These are phyloP conservation scores for Diplosoma virens DNA, from an alignment of 23 tunicate species.

Conservation along the genomic window DNA sequence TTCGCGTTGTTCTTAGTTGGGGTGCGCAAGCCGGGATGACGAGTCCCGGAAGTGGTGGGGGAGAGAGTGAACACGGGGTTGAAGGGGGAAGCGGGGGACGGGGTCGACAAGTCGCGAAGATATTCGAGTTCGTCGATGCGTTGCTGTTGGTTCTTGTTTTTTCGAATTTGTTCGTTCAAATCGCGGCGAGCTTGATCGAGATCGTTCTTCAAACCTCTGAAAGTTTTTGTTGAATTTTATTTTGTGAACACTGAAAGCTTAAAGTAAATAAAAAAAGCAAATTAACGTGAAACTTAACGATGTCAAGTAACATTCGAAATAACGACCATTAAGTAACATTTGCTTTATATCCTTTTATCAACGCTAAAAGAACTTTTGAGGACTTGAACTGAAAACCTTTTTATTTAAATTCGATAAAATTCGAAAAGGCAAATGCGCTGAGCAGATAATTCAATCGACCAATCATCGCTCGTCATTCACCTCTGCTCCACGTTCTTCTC, in stretches of 20 bases:
- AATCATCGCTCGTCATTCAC: too few relatives aligned
- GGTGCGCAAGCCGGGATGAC: not conserved
- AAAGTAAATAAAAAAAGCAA: not conserved
- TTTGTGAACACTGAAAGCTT: not conserved
- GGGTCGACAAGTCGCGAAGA: slow-evolving; percentile 44
- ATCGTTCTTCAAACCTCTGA: not conserved
- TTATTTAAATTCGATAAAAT: too few relatives aligned
- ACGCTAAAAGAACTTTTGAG: too few relatives aligned
- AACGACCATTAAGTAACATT: too few relatives aligned
- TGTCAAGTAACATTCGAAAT: too few relatives aligned
- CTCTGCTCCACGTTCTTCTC: slow-evolving; percentile 57
- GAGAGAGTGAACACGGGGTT: slow-evolving; percentile 83
- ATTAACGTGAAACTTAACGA: too few relatives aligned
- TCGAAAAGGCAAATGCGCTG: too few relatives aligned
- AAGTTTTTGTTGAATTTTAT: not conserved
- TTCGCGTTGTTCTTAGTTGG: not conserved
- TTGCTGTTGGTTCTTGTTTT: slow-evolving; percentile 34
- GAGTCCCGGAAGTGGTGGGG: slow-evolving; percentile 47
- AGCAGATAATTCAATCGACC: too few relatives aligned
- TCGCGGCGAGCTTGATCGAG: slow-evolving; percentile 4
- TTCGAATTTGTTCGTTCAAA: slow-evolving; percentile 37
- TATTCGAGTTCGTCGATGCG: slow-evolving; percentile 70
- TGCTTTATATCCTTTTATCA: too few relatives aligned
- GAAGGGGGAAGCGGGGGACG: slow-evolving; percentile 73
- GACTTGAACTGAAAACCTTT: too few relatives aligned